These are phyloP conservation scores for Ormia ochracea DNA, from an alignment of 2,888 invertebrate genomes.

Conservation along the genomic window DNA sequence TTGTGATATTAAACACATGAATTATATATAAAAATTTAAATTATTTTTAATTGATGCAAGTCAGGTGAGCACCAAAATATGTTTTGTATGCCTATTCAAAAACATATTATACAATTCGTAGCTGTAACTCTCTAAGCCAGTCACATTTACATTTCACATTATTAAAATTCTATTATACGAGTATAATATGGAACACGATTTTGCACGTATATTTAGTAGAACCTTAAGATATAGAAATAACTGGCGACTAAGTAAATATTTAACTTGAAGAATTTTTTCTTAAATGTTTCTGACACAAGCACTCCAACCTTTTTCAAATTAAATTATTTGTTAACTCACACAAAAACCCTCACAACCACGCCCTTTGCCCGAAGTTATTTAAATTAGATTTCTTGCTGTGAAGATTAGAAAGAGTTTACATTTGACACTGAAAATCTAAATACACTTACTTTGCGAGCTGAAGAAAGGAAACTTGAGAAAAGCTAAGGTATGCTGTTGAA, in stretches of 20 bases:
- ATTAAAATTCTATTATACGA: not conserved
- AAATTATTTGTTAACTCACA: conserved; percentile 15
- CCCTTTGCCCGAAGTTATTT: not conserved
- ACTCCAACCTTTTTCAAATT: conserved; percentile 36
- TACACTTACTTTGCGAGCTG: no score
- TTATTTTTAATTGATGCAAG: conserved; percentile 65
- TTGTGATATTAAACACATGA: not conserved
- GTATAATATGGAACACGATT: not conserved
- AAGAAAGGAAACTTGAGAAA: no score
- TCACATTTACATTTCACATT: not conserved
- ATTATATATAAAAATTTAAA: conserved; percentile 64
- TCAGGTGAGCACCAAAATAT: conserved; percentile 57
- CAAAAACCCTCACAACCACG: not conserved
- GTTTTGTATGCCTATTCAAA: conserved; percentile 17
- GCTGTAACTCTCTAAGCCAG: not conserved
- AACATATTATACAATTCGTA: not conserved
- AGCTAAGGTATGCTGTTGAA: no score
- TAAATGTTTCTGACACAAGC: conserved; percentile 16
- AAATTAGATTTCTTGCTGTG: no score
- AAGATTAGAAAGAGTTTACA: not conserved
- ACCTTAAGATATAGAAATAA: not conserved
- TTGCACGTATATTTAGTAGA: not conserved
- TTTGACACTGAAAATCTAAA: not conserved
- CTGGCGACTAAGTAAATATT: not conserved
- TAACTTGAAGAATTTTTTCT: conserved; percentile 1